Percentiles rank a stretch among this genome's conserved stretches.
Evolutionary conservation across 2,888 invertebrate species (phyloP).

Genomic region (Pollenia amentaria): DNA sequence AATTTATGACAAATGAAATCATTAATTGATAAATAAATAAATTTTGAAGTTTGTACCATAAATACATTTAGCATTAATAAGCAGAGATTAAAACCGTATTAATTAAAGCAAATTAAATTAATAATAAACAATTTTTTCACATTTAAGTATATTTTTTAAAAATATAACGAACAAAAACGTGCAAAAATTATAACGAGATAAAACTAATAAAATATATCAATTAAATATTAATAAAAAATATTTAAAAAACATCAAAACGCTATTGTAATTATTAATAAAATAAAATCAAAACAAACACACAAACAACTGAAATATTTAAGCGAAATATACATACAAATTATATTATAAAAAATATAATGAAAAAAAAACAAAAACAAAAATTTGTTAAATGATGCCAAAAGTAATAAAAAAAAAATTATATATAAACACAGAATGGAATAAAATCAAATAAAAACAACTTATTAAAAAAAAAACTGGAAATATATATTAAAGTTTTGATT

Average conservation of each 20-base stretch:
- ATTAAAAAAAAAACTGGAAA: background rate
- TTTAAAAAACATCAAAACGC: conserved; percentile 33
- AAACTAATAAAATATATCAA: conserved; percentile 58
- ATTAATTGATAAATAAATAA: conserved; percentile 8
- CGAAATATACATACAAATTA: conserved; percentile 14
- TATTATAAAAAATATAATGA: conserved; percentile 13
- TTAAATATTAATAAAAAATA: conserved; percentile 38
- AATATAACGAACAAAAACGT: background rate
- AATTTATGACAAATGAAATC: background rate
- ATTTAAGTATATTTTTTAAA: conserved; percentile 46
- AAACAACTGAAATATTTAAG: conserved; percentile 14
- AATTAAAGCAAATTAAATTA: conserved; percentile 40
- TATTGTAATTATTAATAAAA: conserved; percentile 38
- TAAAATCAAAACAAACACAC: conserved; percentile 27
- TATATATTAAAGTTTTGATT: background rate
- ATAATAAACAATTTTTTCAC: conserved; percentile 41
- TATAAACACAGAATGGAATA: conserved; percentile 25
- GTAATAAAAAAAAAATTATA: conserved; percentile 13
- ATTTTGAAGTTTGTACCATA: conserved; percentile 13
- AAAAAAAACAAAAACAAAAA: conserved; percentile 35
- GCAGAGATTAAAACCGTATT: conserved; percentile 27
- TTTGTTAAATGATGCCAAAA: conserved; percentile 66
- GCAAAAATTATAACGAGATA: conserved; percentile 1
- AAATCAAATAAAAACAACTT: conserved; percentile 2
- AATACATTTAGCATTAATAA: conserved; percentile 16